Percentiles rank a stretch among this genome's conserved stretches.
Evolutionary conservation across 2,113 vertebrate genomes (phyloP).

Genomic region (Tachysurus fulvidraco): DNA sequence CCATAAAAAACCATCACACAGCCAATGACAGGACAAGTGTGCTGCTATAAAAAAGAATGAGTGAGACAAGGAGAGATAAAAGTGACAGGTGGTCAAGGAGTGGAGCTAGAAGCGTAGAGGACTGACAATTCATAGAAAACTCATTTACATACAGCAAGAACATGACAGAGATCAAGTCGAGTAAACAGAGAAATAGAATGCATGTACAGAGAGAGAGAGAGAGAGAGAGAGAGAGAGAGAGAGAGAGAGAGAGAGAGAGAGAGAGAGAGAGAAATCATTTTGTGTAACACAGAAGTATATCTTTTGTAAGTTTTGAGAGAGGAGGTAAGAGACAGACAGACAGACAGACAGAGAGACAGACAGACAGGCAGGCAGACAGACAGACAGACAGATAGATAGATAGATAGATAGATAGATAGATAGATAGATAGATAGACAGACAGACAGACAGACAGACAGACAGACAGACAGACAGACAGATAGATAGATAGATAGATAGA

Average conservation of each 20-base stretch:
- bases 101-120: neutral
- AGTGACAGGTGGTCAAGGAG: slow-evolving; percentile 34
- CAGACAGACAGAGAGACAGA: neutral
- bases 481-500: neutral
- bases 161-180: neutral
- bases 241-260: too few relatives aligned
- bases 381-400: neutral
- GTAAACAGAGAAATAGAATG: neutral
- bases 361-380: neutral
- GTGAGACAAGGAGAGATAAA: neutral
- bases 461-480: neutral
- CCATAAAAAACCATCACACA: slow-evolving; percentile 48
- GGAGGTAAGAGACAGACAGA: neutral
- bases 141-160: neutral
- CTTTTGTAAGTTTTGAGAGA: neutral
- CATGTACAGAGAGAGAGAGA: neutral
- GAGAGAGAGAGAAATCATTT: neutral
- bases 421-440: neutral
- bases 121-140: neutral
- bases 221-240: neutral
- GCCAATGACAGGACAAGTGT: slow-evolving; percentile 41
- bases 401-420: neutral
- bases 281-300: neutral
- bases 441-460: neutral
- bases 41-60: slow-evolving; percentile 2